Percentiles rank a stretch among this genome's conserved stretches.
These are phyloP conservation scores for Ctenochaetus hawaiiensis DNA, from an alignment of 2,797 vertebrate genomes.

Conservation along the genomic window DNA sequence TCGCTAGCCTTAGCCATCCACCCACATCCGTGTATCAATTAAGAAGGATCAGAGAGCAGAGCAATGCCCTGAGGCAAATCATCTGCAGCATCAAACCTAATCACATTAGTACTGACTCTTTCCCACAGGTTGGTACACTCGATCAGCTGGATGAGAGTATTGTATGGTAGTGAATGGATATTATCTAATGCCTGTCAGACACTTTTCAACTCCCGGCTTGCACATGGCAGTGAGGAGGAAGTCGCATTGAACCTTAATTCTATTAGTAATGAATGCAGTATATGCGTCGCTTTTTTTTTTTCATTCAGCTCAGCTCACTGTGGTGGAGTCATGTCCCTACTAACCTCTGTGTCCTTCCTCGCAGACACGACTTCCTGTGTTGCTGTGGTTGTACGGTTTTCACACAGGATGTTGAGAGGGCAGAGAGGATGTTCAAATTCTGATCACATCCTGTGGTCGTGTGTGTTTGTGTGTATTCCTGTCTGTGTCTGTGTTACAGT, in stretches of 20 bases:
- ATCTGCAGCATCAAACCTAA: conserved; percentile 74
- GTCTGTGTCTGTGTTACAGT: conserved; percentile 11
- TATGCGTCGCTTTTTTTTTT: conserved; percentile 15
- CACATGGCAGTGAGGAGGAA: conserved; percentile 33
- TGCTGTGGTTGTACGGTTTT: conserved; percentile 60
- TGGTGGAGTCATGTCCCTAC: neutral
- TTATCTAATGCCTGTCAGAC: conserved; percentile 25
- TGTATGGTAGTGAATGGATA: conserved; percentile 43
- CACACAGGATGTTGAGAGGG: conserved; percentile 80
- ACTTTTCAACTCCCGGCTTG: conserved; percentile 32
- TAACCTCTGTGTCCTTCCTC: conserved; percentile 55
- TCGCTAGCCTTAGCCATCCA: conserved; percentile 44
- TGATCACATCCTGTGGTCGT: conserved; percentile 71
- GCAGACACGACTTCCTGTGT: conserved; percentile 60
- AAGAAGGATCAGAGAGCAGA: conserved; percentile 72
- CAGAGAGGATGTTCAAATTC: conserved; percentile 68
- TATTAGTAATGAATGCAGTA: conserved; percentile 38
- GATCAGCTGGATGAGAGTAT: conserved; percentile 41
- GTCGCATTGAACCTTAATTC: conserved; percentile 37
- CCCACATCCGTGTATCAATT: conserved; percentile 75
- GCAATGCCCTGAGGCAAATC: conserved; percentile 67
- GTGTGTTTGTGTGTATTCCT: conserved; percentile 38
- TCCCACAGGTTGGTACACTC: conserved; percentile 37
- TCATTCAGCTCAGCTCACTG: conserved; percentile 30
- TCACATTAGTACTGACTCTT: conserved; percentile 54